Evolutionary conservation across 2,888 invertebrate genomes (phyloP).

Genomic region (Spisula subtruncata): DNA sequence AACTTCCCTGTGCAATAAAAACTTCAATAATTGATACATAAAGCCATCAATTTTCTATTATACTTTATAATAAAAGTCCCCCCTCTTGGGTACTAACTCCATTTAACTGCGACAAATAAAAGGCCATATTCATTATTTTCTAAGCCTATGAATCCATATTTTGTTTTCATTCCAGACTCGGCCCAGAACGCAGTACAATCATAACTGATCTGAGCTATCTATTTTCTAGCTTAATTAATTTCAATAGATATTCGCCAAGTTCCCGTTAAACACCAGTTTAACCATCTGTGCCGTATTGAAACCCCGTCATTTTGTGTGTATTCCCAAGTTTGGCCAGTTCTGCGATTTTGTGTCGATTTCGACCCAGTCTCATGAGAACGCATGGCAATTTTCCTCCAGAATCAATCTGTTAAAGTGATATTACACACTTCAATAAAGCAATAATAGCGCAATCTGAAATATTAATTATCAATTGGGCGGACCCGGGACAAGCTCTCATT

Average conservation of each 20-base stretch:
- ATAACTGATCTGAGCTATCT: constrained; percentile 73
- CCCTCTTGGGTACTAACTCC: constrained; percentile 69
- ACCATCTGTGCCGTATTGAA: constrained; percentile 72
- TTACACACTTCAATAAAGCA: constrained; percentile 75
- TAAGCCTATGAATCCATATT: constrained; percentile 69
- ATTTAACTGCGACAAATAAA: constrained; percentile 71
- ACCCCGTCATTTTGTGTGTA: constrained; percentile 36
- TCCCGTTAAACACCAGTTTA: constrained; percentile 72
- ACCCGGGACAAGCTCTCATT: constrained; percentile 70
- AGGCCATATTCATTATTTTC: constrained; percentile 72
- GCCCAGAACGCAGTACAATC: constrained; percentile 65
- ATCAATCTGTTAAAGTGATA: constrained; percentile 76
- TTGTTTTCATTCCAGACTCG: constrained; percentile 69
- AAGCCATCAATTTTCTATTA: constrained; percentile 66
- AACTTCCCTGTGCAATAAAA: constrained; percentile 55
- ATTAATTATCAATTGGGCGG: constrained; percentile 74
- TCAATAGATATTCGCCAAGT: constrained; percentile 69
- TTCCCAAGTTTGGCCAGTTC: constrained; percentile 53
- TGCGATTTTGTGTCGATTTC: constrained; percentile 62
- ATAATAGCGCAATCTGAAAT: constrained; percentile 76
- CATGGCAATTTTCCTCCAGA: constrained; percentile 67
- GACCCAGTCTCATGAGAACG: constrained; percentile 54
- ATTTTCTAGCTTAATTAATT: constrained; percentile 75
- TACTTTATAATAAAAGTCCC: constrained; percentile 56
- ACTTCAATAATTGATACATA: constrained; percentile 68